Evolutionary conservation across 2,113 vertebrate genomes (phyloP).

Genomic region (Rhegmatorhina hoffmannsi): DNA sequence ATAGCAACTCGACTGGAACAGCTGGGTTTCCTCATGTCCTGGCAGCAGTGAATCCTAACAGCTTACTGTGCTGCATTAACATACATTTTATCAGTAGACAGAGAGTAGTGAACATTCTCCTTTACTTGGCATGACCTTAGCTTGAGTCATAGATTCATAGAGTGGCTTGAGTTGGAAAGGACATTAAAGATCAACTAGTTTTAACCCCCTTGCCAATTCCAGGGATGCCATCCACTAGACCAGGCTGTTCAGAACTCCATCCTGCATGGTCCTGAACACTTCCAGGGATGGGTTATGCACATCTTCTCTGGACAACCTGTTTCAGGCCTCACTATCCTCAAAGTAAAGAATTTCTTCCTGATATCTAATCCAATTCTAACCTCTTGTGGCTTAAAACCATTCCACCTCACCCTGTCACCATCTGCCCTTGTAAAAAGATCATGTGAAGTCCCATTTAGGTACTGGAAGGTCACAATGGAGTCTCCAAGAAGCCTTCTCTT

Average conservation of each 20-base stretch:
- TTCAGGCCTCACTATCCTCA: background rate
- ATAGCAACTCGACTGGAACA: background rate
- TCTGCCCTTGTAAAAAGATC: background rate
- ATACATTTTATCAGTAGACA: background rate
- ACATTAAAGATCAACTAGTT: background rate
- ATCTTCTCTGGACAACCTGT: background rate
- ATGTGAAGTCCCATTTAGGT: background rate
- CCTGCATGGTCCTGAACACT: background rate
- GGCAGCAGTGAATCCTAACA: background rate
- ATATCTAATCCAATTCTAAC: background rate
- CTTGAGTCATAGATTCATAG: background rate
- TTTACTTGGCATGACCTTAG: background rate
- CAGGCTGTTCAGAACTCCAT: background rate
- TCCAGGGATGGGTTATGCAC: background rate
- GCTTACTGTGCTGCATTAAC: background rate
- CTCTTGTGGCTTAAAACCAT: background rate
- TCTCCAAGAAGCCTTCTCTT: background rate
- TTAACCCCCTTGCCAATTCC: background rate
- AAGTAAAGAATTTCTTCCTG: background rate
- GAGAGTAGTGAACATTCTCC: background rate
- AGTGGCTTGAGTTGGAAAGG: background rate
- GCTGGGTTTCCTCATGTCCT: background rate
- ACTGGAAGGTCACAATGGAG: fast-evolving
- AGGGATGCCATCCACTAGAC: background rate
- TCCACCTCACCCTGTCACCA: background rate